Evolutionary conservation across 2,797 vertebrate species (phyloP).

Genomic region (Pogoniulus pusillus): DNA sequence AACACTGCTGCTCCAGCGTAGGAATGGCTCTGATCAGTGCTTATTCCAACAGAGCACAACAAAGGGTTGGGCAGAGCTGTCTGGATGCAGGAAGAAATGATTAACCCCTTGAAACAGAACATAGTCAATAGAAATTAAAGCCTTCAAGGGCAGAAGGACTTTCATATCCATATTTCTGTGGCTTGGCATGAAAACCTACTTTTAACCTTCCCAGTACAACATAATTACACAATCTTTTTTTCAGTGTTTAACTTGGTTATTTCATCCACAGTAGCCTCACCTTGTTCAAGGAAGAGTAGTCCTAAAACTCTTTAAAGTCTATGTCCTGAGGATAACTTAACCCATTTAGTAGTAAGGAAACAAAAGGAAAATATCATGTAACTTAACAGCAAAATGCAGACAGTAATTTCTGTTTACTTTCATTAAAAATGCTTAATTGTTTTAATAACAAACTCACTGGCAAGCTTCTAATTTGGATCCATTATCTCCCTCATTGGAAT

Average conservation of each 20-base stretch:
- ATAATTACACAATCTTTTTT: background rate
- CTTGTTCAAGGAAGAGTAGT: background rate
- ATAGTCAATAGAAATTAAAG: background rate
- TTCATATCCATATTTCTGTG: background rate
- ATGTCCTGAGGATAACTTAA: background rate
- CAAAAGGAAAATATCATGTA: constrained; percentile 18
- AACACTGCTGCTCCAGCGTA: background rate
- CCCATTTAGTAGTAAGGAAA: constrained; percentile 40
- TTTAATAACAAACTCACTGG: constrained; percentile 65
- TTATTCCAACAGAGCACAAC: background rate
- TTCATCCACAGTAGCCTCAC: background rate
- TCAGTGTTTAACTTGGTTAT: background rate
- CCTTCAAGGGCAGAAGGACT: background rate
- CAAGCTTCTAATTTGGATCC: constrained; percentile 52
- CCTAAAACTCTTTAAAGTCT: background rate
- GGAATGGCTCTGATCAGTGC: background rate
- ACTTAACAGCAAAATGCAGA: constrained; percentile 13
- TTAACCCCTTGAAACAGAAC: background rate
- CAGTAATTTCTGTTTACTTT: constrained; percentile 11
- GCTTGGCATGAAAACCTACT: background rate
- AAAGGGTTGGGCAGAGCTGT: background rate
- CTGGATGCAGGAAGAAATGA: background rate
- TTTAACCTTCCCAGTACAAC: background rate
- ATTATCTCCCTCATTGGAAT: constrained; percentile 56
- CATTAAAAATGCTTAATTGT: constrained; percentile 69